Conservation (phyloP, 2,113 vertebrate genomes). For the Riparia riparia region DNA sequence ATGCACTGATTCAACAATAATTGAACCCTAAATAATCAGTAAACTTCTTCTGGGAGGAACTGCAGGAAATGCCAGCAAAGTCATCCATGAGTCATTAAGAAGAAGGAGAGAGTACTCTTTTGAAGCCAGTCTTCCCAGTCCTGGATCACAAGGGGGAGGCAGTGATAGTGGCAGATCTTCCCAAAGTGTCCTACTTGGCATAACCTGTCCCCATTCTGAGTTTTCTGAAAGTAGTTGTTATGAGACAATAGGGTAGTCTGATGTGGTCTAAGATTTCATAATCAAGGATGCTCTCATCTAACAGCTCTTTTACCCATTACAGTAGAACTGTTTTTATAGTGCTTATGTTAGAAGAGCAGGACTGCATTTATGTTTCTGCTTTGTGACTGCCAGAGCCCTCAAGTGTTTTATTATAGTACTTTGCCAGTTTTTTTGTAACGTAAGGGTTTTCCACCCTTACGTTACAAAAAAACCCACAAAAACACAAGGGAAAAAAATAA, state of each 20-base stretch:
- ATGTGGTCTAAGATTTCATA: slow-evolving; percentile 26
- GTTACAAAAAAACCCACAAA: too few species aligned
- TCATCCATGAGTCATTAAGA: slow-evolving; percentile 69
- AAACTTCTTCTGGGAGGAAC: slow-evolving; percentile 52
- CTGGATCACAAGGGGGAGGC: not conserved
- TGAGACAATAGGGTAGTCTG: not conserved
- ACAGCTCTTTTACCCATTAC: not conserved
- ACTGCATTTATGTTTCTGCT: slow-evolving; percentile 32
- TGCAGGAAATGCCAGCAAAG: slow-evolving; percentile 42
- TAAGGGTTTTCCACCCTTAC: not conserved
- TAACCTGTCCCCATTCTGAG: not conserved
- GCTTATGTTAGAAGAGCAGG: slow-evolving; percentile 11
- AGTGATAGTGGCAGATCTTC: not conserved
- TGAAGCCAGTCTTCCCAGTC: not conserved
- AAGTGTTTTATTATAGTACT: slow-evolving; percentile 24
- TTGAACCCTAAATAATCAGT: slow-evolving; percentile 49
- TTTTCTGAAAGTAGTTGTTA: slow-evolving; percentile 9
- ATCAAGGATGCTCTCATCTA: slow-evolving; percentile 9
- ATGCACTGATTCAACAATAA: slow-evolving; percentile 76
- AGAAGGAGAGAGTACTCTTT: not conserved
- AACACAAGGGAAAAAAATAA: too few species aligned
- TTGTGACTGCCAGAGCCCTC: slow-evolving; percentile 44
- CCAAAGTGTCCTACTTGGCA: not conserved
- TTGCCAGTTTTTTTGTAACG: slow-evolving; percentile 1
- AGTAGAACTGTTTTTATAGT: slow-evolving; percentile 19